Conservation (phyloP, 1,140 invertebrate species). For the Branchinecta lindahli region DNA sequence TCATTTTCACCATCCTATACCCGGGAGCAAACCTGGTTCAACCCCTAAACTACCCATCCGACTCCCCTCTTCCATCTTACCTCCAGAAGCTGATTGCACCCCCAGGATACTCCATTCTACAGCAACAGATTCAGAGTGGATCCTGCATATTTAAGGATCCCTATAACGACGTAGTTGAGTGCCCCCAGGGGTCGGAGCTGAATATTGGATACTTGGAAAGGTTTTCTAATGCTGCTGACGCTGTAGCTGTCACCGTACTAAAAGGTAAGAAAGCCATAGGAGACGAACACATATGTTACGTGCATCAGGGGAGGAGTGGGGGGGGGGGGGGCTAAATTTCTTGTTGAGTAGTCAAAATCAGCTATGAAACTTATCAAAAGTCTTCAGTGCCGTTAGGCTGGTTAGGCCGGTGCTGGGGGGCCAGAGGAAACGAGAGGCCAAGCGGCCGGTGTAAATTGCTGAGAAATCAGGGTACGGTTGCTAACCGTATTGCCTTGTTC, state of each 20-base stretch:
- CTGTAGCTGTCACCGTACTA: background rate
- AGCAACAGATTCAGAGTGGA: background rate
- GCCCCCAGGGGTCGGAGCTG: background rate
- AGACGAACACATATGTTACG: too few species aligned
- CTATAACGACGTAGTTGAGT: background rate
- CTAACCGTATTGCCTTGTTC: too few species aligned
- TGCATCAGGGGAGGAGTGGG: too few species aligned
- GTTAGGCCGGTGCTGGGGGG: too few species aligned
- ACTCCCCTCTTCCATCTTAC: background rate
- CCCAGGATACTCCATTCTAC: background rate
- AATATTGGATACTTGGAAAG: background rate
- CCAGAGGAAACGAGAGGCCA: too few species aligned
- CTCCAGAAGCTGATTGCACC: background rate
- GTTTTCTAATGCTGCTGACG: background rate
- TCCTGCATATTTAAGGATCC: background rate
- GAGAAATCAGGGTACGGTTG: too few species aligned
- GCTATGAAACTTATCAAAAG: too few species aligned
- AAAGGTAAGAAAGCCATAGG: background rate
- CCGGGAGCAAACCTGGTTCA: background rate
- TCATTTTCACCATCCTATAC: background rate
- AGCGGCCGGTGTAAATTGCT: too few species aligned
- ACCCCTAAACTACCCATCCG: background rate
- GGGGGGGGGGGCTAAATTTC: too few species aligned
- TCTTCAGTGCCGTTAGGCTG: too few species aligned
- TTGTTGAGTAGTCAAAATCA: too few species aligned